These are phyloP conservation scores for Pseudoips prasinana DNA, from an alignment of 2,888 invertebrate genomes.

Conservation along the genomic window DNA sequence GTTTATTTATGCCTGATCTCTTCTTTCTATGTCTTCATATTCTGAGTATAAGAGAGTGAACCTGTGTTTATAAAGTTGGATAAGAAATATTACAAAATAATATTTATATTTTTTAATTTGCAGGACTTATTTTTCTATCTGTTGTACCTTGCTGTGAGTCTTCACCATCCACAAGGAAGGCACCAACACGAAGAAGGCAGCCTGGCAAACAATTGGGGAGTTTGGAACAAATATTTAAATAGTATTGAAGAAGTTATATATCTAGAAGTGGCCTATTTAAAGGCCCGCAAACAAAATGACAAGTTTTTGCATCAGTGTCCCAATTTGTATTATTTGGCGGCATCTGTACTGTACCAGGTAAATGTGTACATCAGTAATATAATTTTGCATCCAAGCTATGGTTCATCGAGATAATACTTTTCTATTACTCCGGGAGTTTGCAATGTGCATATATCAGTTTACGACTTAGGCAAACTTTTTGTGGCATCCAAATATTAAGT, in stretches of 20 bases:
- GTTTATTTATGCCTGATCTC: too few species aligned
- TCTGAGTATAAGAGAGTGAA: not conserved
- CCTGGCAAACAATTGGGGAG: conserved; percentile 56
- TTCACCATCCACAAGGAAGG: conserved; percentile 66
- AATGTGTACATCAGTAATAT: too few species aligned
- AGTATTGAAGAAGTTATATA: conserved; percentile 64
- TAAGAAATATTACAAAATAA: not conserved
- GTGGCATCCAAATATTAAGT: too few species aligned
- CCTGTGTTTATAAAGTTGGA: not conserved
- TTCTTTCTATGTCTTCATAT: too few species aligned
- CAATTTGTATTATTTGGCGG: conserved; percentile 54
- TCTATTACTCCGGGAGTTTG: too few species aligned
- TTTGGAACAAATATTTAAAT: conserved; percentile 60
- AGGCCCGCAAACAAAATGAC: conserved; percentile 49
- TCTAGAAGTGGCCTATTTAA: conserved; percentile 54
- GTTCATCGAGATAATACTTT: too few species aligned
- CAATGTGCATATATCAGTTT: too few species aligned
- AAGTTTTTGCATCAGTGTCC: conserved; percentile 35
- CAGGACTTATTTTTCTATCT: conserved; percentile 62
- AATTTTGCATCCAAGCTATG: too few species aligned
- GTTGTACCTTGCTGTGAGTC: conserved; percentile 47
- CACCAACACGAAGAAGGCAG: conserved; percentile 48
- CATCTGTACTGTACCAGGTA: conserved; percentile 67
- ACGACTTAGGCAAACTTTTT: too few species aligned
- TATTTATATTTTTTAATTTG: conserved; percentile 10